These are phyloP conservation scores for Cosmia trapezina DNA, from an alignment of 2,888 invertebrate species.

Conservation along the genomic window DNA sequence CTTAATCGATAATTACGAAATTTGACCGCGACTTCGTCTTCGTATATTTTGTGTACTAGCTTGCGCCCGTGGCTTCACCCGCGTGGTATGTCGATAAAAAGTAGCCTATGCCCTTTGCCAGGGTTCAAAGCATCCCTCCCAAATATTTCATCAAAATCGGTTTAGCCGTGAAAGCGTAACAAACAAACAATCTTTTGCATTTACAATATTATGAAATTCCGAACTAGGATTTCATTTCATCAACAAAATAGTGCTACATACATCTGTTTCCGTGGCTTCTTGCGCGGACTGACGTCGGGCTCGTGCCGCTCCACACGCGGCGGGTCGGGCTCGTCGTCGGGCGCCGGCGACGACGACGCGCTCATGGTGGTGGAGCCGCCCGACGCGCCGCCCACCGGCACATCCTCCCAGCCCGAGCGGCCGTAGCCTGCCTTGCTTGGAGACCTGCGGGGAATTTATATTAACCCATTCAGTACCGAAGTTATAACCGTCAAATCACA, in stretches of 20 bases:
- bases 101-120: too few species aligned
- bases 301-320: constrained; percentile 54
- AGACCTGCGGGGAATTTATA: constrained; percentile 61
- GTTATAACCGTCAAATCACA: too few species aligned
- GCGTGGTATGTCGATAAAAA: too few species aligned
- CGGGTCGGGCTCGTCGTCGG: constrained; percentile 87
- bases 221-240: too few species aligned
- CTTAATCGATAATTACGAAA: background rate
- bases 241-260: constrained; percentile 85
- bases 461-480: too few species aligned
- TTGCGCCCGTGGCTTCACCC: too few species aligned
- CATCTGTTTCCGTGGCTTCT: constrained; percentile 98
- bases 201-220: too few species aligned
- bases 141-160: too few species aligned
- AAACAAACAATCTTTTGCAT: too few species aligned
- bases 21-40: too few species aligned
- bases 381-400: constrained; percentile 65
- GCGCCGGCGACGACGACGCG: constrained; percentile 95
- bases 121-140: too few species aligned
- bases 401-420: constrained; percentile 59
- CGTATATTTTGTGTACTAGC: background rate
- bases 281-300: constrained; percentile 92
- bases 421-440: constrained; percentile 86
- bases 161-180: too few species aligned
- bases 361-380: constrained; percentile 96